A percentile compares a stretch with the other conserved stretches of the same genome.
Conservation (phyloP, 1,140 invertebrate genomes). For the Wasmannia auropunctata region DNA sequence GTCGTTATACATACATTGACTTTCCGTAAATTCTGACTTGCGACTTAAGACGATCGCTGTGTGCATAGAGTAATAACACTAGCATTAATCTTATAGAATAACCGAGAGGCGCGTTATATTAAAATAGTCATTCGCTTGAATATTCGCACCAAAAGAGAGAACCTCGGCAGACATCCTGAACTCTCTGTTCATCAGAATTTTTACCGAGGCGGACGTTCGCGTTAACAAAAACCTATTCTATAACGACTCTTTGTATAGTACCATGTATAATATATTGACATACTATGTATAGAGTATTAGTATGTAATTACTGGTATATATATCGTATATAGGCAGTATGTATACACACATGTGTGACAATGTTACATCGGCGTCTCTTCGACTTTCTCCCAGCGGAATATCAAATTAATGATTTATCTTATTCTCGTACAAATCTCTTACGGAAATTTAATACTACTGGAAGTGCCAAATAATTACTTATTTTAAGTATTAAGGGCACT, state of each 20-base stretch:
- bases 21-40: neutral
- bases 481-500: too few relatives aligned
- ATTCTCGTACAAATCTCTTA: neutral
- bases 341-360: neutral
- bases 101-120: neutral
- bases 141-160: slow-evolving; percentile 26
- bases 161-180: slow-evolving; percentile 2
- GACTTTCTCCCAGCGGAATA: neutral
- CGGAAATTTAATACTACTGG: too few relatives aligned
- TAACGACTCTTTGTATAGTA: slow-evolving; percentile 47
- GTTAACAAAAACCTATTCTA: slow-evolving; percentile 31
- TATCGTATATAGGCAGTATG: neutral
- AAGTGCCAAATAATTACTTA: too few relatives aligned
- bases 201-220: neutral
- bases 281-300: neutral
- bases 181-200: slow-evolving; percentile 40
- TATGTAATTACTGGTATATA: slow-evolving; percentile 14
- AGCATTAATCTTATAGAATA: slow-evolving; percentile 39
- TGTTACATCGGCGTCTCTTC: neutral
- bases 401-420: neutral
- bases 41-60: neutral
- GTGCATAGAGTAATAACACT: slow-evolving; percentile 5
- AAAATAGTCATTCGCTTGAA: slow-evolving; percentile 40
- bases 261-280: neutral
- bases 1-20: slow-evolving; percentile 14